These are phyloP conservation scores for Tyto alba DNA, from an alignment of 2,113 vertebrate genomes.

Conservation along the genomic window DNA sequence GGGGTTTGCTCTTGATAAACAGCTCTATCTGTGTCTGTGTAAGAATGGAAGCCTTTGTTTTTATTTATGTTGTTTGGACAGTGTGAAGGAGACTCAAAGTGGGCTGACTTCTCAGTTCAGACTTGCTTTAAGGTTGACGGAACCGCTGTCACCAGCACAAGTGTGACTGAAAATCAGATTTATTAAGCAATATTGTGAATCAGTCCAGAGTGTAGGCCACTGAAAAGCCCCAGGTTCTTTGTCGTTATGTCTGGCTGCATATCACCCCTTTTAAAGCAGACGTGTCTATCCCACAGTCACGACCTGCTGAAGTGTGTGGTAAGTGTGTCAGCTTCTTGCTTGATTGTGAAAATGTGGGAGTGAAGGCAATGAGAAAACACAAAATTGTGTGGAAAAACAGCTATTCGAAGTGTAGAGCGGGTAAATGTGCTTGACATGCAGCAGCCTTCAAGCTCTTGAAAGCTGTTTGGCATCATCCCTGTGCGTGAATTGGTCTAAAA, in stretches of 20 bases:
- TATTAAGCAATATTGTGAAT: not conserved
- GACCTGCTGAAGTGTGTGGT: not conserved
- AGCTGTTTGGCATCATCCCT: not conserved
- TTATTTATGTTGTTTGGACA: not conserved
- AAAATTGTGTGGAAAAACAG: not conserved
- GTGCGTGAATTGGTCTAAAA: not conserved
- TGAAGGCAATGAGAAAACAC: not conserved
- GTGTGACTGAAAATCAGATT: not conserved
- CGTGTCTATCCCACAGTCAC: not conserved
- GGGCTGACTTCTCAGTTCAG: not conserved
- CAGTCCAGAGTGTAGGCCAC: not conserved
- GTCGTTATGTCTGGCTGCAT: not conserved
- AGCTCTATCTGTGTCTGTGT: not conserved
- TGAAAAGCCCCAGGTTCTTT: not conserved
- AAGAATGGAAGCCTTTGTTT: not conserved
- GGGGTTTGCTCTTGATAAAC: not conserved
- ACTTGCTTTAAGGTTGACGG: not conserved
- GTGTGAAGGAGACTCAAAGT: not conserved
- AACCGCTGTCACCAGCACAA: not conserved
- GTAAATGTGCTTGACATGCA: not conserved
- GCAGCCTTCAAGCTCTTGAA: not conserved
- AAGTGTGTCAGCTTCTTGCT: not conserved
- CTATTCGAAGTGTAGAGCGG: not conserved
- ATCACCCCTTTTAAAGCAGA: not conserved
- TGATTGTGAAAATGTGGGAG: not conserved